phyloP scores from a whole-genome alignment of 2,797 vertebrate genomes.

The Pampus argenteus region DNA sequence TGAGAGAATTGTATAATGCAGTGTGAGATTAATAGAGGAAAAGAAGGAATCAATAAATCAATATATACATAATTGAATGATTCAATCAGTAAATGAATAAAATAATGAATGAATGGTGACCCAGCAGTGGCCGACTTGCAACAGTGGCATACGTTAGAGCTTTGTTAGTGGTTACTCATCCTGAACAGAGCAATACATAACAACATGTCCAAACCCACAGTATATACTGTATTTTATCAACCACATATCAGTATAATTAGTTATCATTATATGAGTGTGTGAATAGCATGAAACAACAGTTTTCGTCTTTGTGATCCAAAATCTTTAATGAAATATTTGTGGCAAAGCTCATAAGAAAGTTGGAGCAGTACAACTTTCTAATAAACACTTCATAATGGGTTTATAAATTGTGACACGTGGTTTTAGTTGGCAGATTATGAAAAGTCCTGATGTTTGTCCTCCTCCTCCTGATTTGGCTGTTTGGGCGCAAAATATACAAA shows the following conservation, averaged over 20 bases:
- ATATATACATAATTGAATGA: conserved; percentile 14
- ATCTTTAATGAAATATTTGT: neutral
- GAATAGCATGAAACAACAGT: neutral
- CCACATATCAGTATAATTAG: neutral
- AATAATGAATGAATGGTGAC: neutral
- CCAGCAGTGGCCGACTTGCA: neutral
- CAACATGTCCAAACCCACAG: neutral
- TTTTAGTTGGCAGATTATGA: too few species aligned
- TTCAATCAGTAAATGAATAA: neutral
- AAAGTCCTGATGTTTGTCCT: too few species aligned
- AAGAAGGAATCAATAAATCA: conserved; percentile 14
- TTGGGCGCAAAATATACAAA: too few species aligned
- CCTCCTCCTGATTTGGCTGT: too few species aligned
- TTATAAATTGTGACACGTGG: too few species aligned
- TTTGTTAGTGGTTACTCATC: neutral
- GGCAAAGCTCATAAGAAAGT: too few species aligned
- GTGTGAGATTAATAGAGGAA: conserved; percentile 32
- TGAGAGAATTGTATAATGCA: conserved; percentile 28
- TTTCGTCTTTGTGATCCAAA: neutral
- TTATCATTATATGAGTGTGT: neutral
- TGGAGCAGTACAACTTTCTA: too few species aligned
- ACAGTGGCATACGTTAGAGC: neutral
- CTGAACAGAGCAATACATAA: neutral
- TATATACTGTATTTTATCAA: neutral
- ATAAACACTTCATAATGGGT: too few species aligned